Base-by-base conservation (phyloP, 2,888 invertebrate species). In the Bhutanitis thaidina region DNA sequence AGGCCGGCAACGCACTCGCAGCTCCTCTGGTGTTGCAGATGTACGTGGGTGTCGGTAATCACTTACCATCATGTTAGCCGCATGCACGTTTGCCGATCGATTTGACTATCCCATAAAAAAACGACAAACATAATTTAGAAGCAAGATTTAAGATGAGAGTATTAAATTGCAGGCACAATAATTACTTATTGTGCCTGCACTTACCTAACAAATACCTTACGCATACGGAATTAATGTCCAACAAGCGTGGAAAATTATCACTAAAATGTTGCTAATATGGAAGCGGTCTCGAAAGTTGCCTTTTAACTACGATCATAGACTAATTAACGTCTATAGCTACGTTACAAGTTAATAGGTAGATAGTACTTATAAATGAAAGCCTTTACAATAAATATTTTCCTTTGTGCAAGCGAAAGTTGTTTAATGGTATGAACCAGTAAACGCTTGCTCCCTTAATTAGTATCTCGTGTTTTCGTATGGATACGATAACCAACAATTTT, bases 181-280 rank as follows among this genome's bases (percentile, higher is more conserved):
- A n/a, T 20, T 20, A 20, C 20, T 20, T 20, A 3, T 20, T 20
- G 5, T 20, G 5, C 5, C 5, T 20, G 3, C 5, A 3, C 2
- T 20, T 20, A 3, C 2, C 20, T 20, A 3, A 20, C 20, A 20
- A 20, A 20, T 20, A 20, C 20, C 20, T 7, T 16, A 7, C 27
- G 0, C 32, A 32, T 32, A 5, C 12, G 12, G 4, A 12, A 29
- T 37, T 36, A 27, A 36, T 3, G 27, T 7, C 14, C 1, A n/a
- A 27, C n/a, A 44, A 36, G 13, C 7, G 5, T 30, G 30, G 14
- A 36, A 46, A 35, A 50, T 50, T 45, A 49, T 51, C 32, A 43
- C 41, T 45, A 50, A 52, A 49, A 46, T 27, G 36, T 44, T 16
- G 25, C 49, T 50, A 41, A 50, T 51, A 49, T 50, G 52, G 53